Percentiles rank a stretch among this genome's conserved stretches.
These are phyloP conservation scores for Pyrgus malvae DNA, from an alignment of 2,888 invertebrate species.

Conservation along the genomic window DNA sequence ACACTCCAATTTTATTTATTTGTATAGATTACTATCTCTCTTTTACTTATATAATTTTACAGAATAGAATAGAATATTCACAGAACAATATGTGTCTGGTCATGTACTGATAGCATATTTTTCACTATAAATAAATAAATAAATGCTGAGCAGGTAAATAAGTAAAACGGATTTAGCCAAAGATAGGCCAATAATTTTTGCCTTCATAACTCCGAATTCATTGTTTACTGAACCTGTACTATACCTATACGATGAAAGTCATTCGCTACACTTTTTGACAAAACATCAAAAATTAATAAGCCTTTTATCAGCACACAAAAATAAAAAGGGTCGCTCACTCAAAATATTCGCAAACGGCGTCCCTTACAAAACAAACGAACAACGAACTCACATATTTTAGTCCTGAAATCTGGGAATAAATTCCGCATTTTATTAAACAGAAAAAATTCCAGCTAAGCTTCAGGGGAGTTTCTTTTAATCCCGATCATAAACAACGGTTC, in stretches of 20 bases:
- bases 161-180: too few species aligned
- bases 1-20: too few species aligned
- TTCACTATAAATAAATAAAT: too few species aligned
- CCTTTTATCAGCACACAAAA: neutral
- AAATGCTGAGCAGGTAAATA: too few species aligned
- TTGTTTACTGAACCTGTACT: too few species aligned
- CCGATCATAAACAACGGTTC: slow-evolving; percentile 61
- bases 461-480: slow-evolving; percentile 59
- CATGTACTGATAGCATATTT: too few species aligned
- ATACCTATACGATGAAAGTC: neutral
- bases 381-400: slow-evolving; percentile 20
- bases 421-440: slow-evolving; percentile 23
- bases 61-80: too few species aligned
- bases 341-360: slow-evolving; percentile 17
- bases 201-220: too few species aligned
- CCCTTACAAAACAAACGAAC: slow-evolving; percentile 22
- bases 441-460: slow-evolving; percentile 36
- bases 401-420: slow-evolving; percentile 17
- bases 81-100: too few species aligned
- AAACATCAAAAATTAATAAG: slow-evolving; percentile 8
- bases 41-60: too few species aligned
- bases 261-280: neutral
- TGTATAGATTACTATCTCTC: too few species aligned
- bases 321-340: slow-evolving; percentile 13
- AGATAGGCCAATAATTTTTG: too few species aligned